phyloP scores from a whole-genome alignment of 2,113 vertebrate genomes.

The Bubo bubo region DNA sequence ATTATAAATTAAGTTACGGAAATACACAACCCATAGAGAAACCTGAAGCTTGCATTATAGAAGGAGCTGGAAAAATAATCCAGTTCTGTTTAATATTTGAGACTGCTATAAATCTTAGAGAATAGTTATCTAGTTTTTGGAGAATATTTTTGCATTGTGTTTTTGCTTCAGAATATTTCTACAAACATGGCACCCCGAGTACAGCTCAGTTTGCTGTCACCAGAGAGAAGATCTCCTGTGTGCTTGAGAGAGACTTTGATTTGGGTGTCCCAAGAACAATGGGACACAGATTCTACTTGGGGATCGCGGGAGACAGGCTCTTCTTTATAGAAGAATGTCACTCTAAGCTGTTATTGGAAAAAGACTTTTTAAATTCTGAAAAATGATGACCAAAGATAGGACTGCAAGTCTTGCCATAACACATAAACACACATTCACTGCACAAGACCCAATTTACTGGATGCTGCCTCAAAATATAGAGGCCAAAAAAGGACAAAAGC shows the following conservation, averaged over 20 bases:
- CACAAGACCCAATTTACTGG: not conserved
- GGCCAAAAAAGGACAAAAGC: not conserved
- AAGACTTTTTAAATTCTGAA: not conserved
- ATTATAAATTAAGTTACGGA: not conserved
- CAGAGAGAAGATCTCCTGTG: not conserved
- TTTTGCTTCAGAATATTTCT: not conserved
- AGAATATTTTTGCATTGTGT: not conserved
- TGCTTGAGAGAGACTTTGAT: not conserved
- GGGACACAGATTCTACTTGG: accelerated
- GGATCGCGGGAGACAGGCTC: not conserved
- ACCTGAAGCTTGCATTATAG: not conserved
- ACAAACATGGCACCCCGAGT: accelerated
- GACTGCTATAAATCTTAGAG: not conserved
- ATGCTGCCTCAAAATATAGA: not conserved
- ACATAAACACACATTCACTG: not conserved
- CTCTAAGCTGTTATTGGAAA: not conserved
- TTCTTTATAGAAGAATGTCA: not conserved
- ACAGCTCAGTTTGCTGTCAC: not conserved
- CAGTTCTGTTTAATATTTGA: not conserved
- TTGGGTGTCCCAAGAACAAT: not conserved
- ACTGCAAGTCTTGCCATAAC: not conserved
- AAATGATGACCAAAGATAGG: not conserved
- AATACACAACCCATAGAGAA: not conserved
- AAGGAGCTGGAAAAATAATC: not conserved
- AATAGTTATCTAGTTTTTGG: not conserved